Base-by-base conservation (phyloP, 2,888 invertebrate species). In the Folsomia manolachei region DNA sequence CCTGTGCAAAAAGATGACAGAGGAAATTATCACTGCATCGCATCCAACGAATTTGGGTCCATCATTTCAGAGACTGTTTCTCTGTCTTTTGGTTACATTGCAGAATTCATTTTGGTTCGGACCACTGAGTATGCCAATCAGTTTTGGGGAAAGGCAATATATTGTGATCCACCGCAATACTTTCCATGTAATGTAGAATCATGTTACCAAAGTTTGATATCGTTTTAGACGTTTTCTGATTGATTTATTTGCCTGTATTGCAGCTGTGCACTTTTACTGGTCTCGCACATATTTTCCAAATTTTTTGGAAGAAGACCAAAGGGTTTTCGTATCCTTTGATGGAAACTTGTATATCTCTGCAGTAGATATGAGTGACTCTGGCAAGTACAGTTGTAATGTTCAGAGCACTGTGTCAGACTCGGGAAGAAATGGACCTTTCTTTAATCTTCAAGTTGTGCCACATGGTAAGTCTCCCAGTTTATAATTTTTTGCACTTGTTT, bases 321-420 rank as follows among this genome's bases (percentile, higher is more conserved):
- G 97, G 78, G 93, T 95, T 0, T 97, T 97, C 86, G 95, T 96
- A 0, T 97, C 97, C 0, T 87, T 90, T 82, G 96, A 97, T 86
- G 97, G 97, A 61, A 92, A 95, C 18, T 87, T 97, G 19, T 97
- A 97, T 83, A 97, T 97, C 83, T 95, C 97, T 23, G 92, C 94
- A 7, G 87, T 97, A 81, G 96, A 97, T 84, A 89, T 90, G 27
- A 94, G 95, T 70, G 96, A 96, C 84, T 87, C 90, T 78, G 95
- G 94, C 18, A 92, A 90, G 81, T 96, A 96, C 84, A 94, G 94
- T 79, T 96, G 96, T 82, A 94, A 91, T 83, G 94, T 95, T 0
- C 92, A 94, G 85, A 94, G 93, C 76, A 88, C 89, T 76, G 93
- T 93, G 18, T 93, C 94, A 7, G 91, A 91, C 83, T 91, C 90